Conservation (phyloP, 1,140 invertebrate genomes). For the Scaptomyza graminum region DNA sequence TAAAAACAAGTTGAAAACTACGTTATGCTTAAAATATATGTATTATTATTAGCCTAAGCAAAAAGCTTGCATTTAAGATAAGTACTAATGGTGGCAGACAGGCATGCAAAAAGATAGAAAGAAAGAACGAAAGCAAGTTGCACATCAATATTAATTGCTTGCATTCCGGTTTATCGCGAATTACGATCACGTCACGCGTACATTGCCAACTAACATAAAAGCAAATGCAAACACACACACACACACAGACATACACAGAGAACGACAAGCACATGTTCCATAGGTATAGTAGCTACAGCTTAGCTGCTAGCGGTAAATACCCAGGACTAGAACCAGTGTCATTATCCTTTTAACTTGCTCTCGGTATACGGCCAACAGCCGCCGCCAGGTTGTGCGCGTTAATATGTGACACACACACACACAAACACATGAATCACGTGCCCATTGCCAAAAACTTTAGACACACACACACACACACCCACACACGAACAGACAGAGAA, state of each 20-base stretch:
- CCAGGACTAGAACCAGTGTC: constrained; percentile 61
- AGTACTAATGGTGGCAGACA: neutral
- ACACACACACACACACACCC: constrained; percentile 10
- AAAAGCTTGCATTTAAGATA: too few relatives aligned
- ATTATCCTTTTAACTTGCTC: constrained; percentile 77
- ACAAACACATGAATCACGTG: constrained; percentile 50
- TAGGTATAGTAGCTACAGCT: constrained; percentile 15
- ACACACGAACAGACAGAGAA: neutral
- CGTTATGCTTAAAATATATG: neutral
- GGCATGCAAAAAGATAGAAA: too few relatives aligned
- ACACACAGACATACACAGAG: constrained; percentile 18
- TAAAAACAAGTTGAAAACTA: neutral
- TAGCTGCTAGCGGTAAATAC: constrained; percentile 75
- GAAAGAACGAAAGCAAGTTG: constrained; percentile 5
- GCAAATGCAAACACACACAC: constrained; percentile 1
- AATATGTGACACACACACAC: constrained; percentile 53
- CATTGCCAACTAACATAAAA: constrained; percentile 43
- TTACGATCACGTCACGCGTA: constrained; percentile 40
- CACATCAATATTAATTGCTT: constrained; percentile 50
- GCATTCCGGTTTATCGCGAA: constrained; percentile 41
- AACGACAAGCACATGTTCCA: constrained; percentile 13
- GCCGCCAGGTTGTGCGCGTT: constrained; percentile 56
- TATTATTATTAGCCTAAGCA: too few relatives aligned
- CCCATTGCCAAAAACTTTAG: constrained; percentile 65
- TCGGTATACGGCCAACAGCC: constrained; percentile 39